A percentile compares a stretch with the other conserved stretches of the same genome.
Evolutionary conservation across 2,888 invertebrate genomes (phyloP).

Genomic region (Drosophila vallismaia): DNA sequence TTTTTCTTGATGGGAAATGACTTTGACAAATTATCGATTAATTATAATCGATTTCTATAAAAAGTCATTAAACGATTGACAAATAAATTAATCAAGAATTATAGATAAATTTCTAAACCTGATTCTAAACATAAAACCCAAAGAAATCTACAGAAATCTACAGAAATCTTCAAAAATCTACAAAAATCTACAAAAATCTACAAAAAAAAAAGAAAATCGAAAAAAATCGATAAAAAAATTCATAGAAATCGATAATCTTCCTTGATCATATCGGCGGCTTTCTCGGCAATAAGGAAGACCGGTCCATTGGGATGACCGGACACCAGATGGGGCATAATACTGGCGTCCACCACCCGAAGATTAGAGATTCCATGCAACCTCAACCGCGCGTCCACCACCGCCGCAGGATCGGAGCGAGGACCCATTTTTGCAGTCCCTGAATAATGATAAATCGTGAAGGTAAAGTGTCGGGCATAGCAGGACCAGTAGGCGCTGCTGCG

Average conservation of each 20-base stretch:
- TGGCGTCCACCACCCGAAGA: conserved; percentile 85
- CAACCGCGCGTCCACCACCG: conserved; percentile 87
- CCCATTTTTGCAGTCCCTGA: conserved; percentile 89
- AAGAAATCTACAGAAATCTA: no score
- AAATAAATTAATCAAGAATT: no score
- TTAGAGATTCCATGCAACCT: conserved; percentile 85
- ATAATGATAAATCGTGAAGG: conserved; percentile 87
- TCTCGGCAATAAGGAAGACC: conserved; percentile 86
- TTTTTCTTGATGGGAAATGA: no score
- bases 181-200: no score
- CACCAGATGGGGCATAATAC: conserved; percentile 85
- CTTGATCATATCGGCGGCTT: conserved; percentile 86
- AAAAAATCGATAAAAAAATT: no score
- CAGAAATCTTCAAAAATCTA: no score
- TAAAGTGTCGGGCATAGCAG: conserved; percentile 86
- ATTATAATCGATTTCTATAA: no score
- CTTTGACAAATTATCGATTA: no score
- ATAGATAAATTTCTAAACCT: no score
- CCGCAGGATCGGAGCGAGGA: conserved; percentile 85
- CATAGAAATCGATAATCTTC: conserved; percentile 80
- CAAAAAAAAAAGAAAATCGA: no score
- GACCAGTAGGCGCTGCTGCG: conserved; percentile 87
- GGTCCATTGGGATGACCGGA: conserved; percentile 86
- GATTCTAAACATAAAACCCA: no score
- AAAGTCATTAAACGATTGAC: no score